Evolutionary conservation across 1,140 invertebrate genomes (phyloP), one percentile per base, ranked within the genome.

Genomic region (Drosophila mojavensis): DNA sequence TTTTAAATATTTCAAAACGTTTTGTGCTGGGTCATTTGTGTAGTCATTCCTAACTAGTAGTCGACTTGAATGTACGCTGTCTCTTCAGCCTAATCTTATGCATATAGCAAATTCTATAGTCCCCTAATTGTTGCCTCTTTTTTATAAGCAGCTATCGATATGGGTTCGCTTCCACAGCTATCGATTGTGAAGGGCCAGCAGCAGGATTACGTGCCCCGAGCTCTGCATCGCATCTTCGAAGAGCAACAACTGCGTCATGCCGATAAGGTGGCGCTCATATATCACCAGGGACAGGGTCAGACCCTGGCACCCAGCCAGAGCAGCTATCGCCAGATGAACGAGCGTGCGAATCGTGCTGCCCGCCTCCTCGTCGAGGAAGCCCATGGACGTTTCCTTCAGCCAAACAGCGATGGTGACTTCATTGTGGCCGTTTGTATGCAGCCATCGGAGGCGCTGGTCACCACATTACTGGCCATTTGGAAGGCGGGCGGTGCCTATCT

Each of bases 401-500:
- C 92, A 1, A 96, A 96, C 79, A 80, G 79, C 1, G 95, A 96
- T 84, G 94, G 94, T 0, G 95, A 96, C 75, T 94, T 93, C 64
- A 93, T 97, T 3, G 93, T 97, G 0, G 96, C 95, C 2, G 95
- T 98, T 0, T 96, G 95, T 81, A 94, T 97, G 94, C 94, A 95
- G 63, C 96, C 97, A 0, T 94, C 95, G 10, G 95, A 96, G 77
- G 94, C 94, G 17, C 93, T 97, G 20, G 94, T 97, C 1, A 93
- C 94, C 0, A 92, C 94, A 0, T 91, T 98, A 24, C 88, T 97
- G 61, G 95, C 96, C 10, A 95, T 96, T 48, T 95, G 96, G 94
- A 98, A 98, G 93, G 93, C 95, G 0, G 97, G 97, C 0, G 96
- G 95, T 48, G 95, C 96, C 0, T 98, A 97, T 91, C 91, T 98